A percentile compares a stretch with the other conserved stretches of the same genome.
phyloP scores from a whole-genome alignment of 2,113 vertebrate species.

The Nettapus auritus region DNA sequence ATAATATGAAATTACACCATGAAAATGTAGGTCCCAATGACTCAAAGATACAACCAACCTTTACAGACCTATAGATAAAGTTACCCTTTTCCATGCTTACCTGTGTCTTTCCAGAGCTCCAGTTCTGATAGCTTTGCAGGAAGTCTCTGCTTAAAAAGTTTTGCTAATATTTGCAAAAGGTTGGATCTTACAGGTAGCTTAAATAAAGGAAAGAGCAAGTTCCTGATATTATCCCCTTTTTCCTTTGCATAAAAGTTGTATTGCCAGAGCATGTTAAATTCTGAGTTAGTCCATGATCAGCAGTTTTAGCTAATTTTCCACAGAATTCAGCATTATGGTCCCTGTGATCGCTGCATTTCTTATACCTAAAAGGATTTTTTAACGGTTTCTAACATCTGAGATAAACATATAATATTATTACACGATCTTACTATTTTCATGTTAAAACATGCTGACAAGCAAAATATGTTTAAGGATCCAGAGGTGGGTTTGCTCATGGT shows the following conservation, averaged over 20 bases:
- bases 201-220: neutral
- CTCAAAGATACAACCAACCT: neutral
- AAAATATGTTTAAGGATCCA: neutral
- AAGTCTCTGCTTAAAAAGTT: neutral
- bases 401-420: neutral
- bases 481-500: no score
- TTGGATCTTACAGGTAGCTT: neutral
- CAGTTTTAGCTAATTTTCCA: neutral
- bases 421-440: neutral
- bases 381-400: neutral
- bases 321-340: neutral
- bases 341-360: neutral
- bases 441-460: neutral
- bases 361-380: neutral
- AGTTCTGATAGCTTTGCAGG: neutral
- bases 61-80: neutral
- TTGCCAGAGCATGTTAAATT: neutral
- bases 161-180: neutral
- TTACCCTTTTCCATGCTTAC: neutral
- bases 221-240: neutral
- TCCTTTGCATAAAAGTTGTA: neutral
- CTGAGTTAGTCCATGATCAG: neutral
- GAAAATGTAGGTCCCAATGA: neutral
- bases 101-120: neutral
- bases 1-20: neutral